Conservation (phyloP, 2,888 invertebrate species). For the Steinernema hermaphroditum region DNA sequence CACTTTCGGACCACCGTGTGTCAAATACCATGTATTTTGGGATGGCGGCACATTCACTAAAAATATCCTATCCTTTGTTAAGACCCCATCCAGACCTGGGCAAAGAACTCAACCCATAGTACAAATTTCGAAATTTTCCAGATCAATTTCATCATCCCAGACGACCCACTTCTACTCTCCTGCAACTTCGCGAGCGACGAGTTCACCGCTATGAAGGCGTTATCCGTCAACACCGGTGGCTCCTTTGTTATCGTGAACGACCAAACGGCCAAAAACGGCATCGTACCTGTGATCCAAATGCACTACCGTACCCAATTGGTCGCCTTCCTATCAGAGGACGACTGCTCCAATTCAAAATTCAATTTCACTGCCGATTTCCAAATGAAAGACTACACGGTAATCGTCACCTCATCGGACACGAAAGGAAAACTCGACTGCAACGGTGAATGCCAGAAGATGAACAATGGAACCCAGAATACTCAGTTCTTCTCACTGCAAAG, state of each 20-base stretch:
- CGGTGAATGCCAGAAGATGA: not conserved
- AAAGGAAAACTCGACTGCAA: not conserved
- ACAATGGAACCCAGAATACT: not conserved
- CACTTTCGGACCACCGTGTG: no score
- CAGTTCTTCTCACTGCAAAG: not conserved
- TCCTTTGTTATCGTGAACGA: constrained; percentile 6
- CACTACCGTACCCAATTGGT: constrained; percentile 7
- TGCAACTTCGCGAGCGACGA: constrained; percentile 12
- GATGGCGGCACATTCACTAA: no score
- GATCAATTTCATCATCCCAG: not conserved
- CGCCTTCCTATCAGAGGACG: not conserved
- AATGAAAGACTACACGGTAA: not conserved
- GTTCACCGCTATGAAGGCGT: not conserved
- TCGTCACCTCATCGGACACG: not conserved
- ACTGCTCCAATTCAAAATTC: not conserved
- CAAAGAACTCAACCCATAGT: no score
- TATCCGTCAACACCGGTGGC: not conserved
- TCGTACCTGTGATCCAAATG: constrained; percentile 6
- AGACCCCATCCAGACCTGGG: no score
- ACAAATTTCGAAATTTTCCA: not conserved
- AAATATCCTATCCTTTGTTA: no score
- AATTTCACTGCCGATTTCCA: not conserved
- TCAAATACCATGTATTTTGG: no score
- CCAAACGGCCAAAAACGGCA: not conserved
- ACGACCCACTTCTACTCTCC: constrained; percentile 2